phyloP scores from a whole-genome alignment of 2,113 vertebrate genomes.

The Vimba vimba region DNA sequence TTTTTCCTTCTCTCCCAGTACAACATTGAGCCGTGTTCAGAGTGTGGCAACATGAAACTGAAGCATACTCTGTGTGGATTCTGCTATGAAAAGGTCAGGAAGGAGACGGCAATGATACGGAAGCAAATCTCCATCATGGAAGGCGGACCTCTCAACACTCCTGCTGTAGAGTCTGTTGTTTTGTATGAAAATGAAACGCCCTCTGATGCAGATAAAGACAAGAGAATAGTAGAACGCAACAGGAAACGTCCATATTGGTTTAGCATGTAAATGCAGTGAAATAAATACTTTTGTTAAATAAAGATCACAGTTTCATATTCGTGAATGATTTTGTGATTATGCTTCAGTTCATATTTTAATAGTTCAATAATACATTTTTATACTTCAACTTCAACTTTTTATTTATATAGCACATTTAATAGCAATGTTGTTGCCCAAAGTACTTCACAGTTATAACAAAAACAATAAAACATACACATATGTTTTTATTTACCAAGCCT shows the following conservation, averaged over 20 bases:
- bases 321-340: neutral
- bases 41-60: slow-evolving; percentile 92
- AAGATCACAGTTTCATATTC: neutral
- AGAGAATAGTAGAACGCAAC: slow-evolving; percentile 86
- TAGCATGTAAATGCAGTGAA: slow-evolving; percentile 59
- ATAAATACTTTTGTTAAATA: slow-evolving; percentile 29
- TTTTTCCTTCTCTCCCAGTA: slow-evolving; percentile 71
- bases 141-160: slow-evolving; percentile 81
- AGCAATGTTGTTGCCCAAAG: too few relatives aligned
- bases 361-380: neutral
- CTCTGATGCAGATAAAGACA: slow-evolving; percentile 77
- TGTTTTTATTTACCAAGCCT: too few relatives aligned
- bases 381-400: too few relatives aligned
- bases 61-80: slow-evolving; percentile 90
- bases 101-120: slow-evolving; percentile 83
- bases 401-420: too few relatives aligned
- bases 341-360: neutral
- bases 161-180: slow-evolving; percentile 82
- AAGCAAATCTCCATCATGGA: slow-evolving; percentile 82
- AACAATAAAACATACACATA: too few relatives aligned
- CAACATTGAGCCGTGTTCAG: slow-evolving; percentile 88
- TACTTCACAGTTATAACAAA: too few relatives aligned
- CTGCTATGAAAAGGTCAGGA: slow-evolving; percentile 87
- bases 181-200: slow-evolving; percentile 86
- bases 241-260: slow-evolving; percentile 93